These are phyloP conservation scores for Poeciliopsis turneri DNA, from an alignment of 2,797 vertebrate genomes.

Conservation along the genomic window DNA sequence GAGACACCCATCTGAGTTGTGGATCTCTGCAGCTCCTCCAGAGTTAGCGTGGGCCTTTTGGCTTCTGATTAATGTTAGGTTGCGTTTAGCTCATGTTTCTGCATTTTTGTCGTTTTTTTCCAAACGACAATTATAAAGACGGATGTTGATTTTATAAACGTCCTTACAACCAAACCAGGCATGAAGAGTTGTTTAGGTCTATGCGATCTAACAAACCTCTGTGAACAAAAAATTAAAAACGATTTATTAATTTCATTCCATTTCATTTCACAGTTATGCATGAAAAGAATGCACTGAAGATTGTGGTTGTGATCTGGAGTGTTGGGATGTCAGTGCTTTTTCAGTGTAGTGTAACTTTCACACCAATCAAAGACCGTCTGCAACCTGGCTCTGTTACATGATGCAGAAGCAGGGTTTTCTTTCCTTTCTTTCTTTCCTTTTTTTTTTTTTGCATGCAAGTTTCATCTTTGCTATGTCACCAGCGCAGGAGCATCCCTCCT, in stretches of 20 bases:
- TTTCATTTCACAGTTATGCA: neutral
- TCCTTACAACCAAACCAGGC: too few species aligned
- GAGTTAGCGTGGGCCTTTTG: neutral
- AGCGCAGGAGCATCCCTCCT: neutral
- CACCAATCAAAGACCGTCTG: neutral
- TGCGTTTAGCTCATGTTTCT: neutral
- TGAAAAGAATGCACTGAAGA: neutral
- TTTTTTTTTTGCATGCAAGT: neutral
- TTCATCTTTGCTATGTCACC: slow-evolving; percentile 31
- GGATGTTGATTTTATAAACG: neutral
- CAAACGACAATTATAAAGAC: neutral
- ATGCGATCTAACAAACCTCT: neutral
- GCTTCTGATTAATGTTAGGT: neutral
- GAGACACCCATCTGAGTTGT: neutral
- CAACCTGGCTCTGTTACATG: neutral
- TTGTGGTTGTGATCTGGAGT: neutral
- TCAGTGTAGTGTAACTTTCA: neutral
- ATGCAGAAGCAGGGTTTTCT: slow-evolving; percentile 44
- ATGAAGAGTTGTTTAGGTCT: neutral
- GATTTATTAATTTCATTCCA: neutral
- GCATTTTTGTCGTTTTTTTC: neutral
- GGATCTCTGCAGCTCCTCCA: neutral
- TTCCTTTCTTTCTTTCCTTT: too few species aligned
- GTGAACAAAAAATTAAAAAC: neutral
- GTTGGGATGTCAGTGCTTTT: neutral